Evolutionary conservation across 2,888 invertebrate species (phyloP).

Genomic region (Euplagia quadripunctaria): DNA sequence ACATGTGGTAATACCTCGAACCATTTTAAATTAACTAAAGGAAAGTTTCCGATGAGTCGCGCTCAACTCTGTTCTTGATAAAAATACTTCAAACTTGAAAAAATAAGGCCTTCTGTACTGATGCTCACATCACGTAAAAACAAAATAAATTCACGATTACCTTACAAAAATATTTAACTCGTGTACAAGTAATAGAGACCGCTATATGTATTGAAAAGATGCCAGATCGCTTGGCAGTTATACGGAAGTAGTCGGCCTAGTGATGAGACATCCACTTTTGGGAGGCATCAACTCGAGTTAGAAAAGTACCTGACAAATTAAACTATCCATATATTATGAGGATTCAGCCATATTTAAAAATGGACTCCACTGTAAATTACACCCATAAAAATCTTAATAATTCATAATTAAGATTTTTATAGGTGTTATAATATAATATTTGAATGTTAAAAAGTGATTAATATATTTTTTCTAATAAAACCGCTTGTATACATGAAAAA

Average conservation of each 20-base stretch:
- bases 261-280: conserved; percentile 28
- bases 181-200: conserved; percentile 28
- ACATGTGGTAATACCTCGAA: no score
- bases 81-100: background rate
- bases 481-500: no score
- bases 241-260: conserved; percentile 22
- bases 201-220: conserved; percentile 39
- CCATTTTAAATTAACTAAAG: background rate
- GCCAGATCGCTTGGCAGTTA: conserved; percentile 44
- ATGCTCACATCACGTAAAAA: background rate
- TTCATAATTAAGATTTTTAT: no score
- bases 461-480: no score
- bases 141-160: background rate
- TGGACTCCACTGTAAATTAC: no score
- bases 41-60: background rate
- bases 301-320: background rate
- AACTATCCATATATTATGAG: background rate
- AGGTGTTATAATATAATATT: no score
- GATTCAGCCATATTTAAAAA: no score
- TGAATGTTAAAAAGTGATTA: no score
- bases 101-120: background rate
- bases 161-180: conserved; percentile 29
- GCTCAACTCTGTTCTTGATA: background rate
- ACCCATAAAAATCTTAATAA: no score
- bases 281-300: conserved; percentile 5